These are phyloP conservation scores for Stenolophus ochropezus DNA, from an alignment of 2,888 invertebrate genomes.

Conservation along the genomic window DNA sequence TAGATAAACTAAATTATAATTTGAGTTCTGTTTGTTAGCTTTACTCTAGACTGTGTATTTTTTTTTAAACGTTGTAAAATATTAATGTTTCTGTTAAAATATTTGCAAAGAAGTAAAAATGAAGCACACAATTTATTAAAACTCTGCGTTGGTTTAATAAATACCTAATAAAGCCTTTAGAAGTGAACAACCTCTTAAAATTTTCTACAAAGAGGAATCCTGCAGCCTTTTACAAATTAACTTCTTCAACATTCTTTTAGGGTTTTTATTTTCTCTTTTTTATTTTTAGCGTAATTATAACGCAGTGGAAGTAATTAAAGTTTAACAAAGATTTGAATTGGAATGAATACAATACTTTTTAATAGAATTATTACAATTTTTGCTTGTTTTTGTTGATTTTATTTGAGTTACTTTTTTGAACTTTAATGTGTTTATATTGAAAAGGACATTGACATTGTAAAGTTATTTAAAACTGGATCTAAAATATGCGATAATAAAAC, in stretches of 20 bases:
- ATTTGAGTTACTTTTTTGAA: too few species aligned
- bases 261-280: background rate
- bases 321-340: too few species aligned
- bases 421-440: background rate
- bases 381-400: too few species aligned
- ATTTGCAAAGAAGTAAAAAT: background rate
- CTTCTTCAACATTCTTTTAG: background rate
- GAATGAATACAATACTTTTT: too few species aligned
- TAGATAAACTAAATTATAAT: too few species aligned
- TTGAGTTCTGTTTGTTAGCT: too few species aligned
- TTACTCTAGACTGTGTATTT: too few species aligned
- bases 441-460: background rate
- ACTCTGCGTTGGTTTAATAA: background rate
- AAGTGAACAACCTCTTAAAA: constrained; percentile 8
- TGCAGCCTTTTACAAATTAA: background rate
- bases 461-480: background rate
- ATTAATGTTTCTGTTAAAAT: constrained; percentile 5
- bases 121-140: constrained; percentile 8
- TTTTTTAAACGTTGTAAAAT: too few species aligned
- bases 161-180: background rate
- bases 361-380: too few species aligned
- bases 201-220: background rate
- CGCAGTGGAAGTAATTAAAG: background rate
- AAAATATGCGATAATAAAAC: background rate
- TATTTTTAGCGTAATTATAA: background rate